Evolutionary conservation across 2,113 vertebrate species (phyloP).

Genomic region (Plecotus auritus): DNA sequence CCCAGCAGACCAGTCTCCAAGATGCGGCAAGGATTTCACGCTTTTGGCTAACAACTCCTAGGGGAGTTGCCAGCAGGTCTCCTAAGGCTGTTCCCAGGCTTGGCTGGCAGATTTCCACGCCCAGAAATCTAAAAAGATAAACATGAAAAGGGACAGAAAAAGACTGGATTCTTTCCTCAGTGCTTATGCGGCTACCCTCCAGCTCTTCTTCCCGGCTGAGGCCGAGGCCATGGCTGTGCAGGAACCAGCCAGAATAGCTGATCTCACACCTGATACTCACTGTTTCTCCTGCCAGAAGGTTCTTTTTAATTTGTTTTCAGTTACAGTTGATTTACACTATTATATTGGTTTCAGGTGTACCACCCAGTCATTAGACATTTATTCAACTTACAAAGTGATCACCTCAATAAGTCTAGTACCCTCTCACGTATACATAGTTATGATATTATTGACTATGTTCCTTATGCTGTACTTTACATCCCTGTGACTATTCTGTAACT

Average conservation of each 20-base stretch:
- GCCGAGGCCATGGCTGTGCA: too few relatives aligned
- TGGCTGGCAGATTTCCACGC: constrained; percentile 7
- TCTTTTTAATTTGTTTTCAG: not conserved
- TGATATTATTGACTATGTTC: not conserved
- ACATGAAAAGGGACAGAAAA: not conserved
- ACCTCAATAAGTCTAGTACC: not conserved
- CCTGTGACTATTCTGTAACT: not conserved
- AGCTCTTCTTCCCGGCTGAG: too few relatives aligned
- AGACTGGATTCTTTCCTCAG: not conserved
- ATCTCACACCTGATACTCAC: not conserved
- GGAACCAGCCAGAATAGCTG: not conserved
- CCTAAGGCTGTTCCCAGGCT: not conserved
- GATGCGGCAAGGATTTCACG: not conserved
- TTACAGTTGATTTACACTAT: not conserved
- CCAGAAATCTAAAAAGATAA: not conserved
- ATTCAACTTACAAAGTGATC: not conserved
- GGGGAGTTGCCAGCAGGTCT: not conserved
- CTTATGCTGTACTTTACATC: not conserved
- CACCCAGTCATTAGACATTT: not conserved
- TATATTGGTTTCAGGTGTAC: not conserved
- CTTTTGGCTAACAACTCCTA: constrained; percentile 40
- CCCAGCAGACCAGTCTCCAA: constrained; percentile 3
- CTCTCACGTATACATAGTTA: not conserved
- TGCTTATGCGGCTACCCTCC: accelerated
- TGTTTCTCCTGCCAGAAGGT: not conserved